Evolutionary conservation across 2,113 vertebrate genomes (phyloP).

Genomic region (Gobius niger): DNA sequence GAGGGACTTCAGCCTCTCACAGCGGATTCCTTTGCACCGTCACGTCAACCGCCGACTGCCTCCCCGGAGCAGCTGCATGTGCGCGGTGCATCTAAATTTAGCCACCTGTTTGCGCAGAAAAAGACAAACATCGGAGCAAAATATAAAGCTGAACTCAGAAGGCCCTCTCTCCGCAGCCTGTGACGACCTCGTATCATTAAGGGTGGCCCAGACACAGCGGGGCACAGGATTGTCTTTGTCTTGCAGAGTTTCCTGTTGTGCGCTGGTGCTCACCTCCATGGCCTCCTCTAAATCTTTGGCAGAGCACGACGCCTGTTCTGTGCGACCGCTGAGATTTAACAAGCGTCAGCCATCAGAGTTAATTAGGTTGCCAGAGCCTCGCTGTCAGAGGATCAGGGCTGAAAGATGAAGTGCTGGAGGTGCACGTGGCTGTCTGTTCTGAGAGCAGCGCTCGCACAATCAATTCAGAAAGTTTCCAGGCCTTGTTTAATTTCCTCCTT

Average conservation of each 20-base stretch:
- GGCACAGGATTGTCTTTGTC: slow-evolving; percentile 3
- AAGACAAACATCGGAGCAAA: slow-evolving; percentile 5
- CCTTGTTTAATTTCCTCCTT: no score
- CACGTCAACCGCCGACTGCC: background rate
- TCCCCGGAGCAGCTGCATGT: slow-evolving; percentile 40
- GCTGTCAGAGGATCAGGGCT: slow-evolving; percentile 29
- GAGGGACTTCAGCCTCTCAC: slow-evolving; percentile 3
- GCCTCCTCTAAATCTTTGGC: slow-evolving; percentile 37
- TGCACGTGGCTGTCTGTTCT: background rate
- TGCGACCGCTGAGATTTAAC: slow-evolving; percentile 37
- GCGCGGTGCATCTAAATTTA: slow-evolving; percentile 39
- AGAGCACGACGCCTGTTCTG: slow-evolving; percentile 30
- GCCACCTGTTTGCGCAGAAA: slow-evolving; percentile 29
- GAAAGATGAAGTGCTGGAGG: slow-evolving; percentile 41
- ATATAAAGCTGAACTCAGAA: background rate
- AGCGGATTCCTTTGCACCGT: slow-evolving; percentile 13
- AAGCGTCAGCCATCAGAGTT: slow-evolving; percentile 27
- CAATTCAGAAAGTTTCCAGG: no score
- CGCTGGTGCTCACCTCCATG: slow-evolving; percentile 10
- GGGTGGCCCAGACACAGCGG: background rate
- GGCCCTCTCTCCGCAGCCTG: background rate
- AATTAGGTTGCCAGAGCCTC: slow-evolving; percentile 51
- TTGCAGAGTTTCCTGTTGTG: slow-evolving; percentile 8
- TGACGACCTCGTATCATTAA: slow-evolving; percentile 8
- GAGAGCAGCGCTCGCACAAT: no score